Evolutionary conservation across 2,888 invertebrate species (phyloP).

Genomic region (Lepas anatifera): DNA sequence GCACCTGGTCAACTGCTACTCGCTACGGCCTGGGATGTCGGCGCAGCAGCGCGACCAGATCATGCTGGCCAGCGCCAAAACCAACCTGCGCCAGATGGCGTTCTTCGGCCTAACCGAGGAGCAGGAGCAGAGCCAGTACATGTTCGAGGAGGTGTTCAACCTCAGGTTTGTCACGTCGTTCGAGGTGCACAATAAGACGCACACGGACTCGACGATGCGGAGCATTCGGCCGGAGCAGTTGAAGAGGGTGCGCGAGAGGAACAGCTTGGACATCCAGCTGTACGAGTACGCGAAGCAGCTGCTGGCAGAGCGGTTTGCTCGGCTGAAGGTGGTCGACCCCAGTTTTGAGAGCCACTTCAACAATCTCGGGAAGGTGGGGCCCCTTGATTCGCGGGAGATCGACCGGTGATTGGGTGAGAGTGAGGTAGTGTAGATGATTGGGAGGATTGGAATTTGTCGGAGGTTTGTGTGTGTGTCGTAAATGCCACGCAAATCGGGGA

Average conservation of each 20-base stretch:
- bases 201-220: slow-evolving; percentile 67
- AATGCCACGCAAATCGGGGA: too few relatives aligned
- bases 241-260: slow-evolving; percentile 60
- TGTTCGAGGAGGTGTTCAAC: slow-evolving; percentile 89
- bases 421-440: too few relatives aligned
- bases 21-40: slow-evolving; percentile 56
- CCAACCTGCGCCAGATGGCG: slow-evolving; percentile 86
- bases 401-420: too few relatives aligned
- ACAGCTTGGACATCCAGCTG: slow-evolving; percentile 79
- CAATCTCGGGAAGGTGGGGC: neutral
- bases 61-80: slow-evolving; percentile 88
- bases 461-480: too few relatives aligned
- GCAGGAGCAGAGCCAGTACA: slow-evolving; percentile 83
- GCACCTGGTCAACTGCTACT: slow-evolving; percentile 89
- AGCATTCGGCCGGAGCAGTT: slow-evolving; percentile 62
- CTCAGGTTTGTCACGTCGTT: slow-evolving; percentile 79
- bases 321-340: slow-evolving; percentile 18
- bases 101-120: slow-evolving; percentile 95
- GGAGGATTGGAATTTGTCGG: too few relatives aligned
- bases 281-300: slow-evolving; percentile 86
- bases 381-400: neutral
- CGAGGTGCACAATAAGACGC: slow-evolving; percentile 61
- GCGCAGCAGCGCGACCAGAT: slow-evolving; percentile 53
- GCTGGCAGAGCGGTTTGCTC: slow-evolving; percentile 54
- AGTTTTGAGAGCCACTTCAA: slow-evolving; percentile 22